Conservation (phyloP, 2,113 vertebrate genomes). For the Columba livia region DNA sequence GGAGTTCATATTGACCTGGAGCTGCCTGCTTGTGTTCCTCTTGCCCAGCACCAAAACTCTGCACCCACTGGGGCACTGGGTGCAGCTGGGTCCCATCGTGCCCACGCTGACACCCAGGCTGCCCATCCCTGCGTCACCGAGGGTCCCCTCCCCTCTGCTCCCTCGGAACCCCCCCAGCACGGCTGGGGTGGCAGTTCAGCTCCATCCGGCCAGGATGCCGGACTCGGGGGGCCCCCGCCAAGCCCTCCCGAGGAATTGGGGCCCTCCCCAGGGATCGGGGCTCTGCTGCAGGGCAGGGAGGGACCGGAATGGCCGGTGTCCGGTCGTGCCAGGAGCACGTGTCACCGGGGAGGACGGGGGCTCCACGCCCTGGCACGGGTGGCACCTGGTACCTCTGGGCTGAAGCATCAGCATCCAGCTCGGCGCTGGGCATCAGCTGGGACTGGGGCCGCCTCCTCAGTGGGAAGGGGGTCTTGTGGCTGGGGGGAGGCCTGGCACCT, state of each 20-base stretch:
- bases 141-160: not conserved
- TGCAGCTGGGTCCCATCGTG: not conserved
- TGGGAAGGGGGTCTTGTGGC: not conserved
- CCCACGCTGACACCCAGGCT: fast-evolving
- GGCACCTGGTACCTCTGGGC: not conserved
- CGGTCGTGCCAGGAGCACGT: not conserved
- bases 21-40: not conserved
- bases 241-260: not conserved
- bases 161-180: fast-evolving
- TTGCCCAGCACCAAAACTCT: not conserved
- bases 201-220: not conserved
- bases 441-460: too few relatives aligned
- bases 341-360: not conserved
- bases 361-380: fast-evolving
- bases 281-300: not conserved
- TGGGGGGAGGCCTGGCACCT: not conserved
- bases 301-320: not conserved
- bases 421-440: too few relatives aligned
- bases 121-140: too few relatives aligned
- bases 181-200: fast-evolving
- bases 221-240: fast-evolving
- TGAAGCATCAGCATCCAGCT: not conserved
- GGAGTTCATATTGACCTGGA: fast-evolving
- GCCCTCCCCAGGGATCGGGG: not conserved
- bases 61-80: fast-evolving